A percentile compares a stretch with the other conserved stretches of the same genome.
These are phyloP conservation scores for Phrynocephalus forsythii DNA, from an alignment of 2,797 vertebrate genomes.

Conservation along the genomic window DNA sequence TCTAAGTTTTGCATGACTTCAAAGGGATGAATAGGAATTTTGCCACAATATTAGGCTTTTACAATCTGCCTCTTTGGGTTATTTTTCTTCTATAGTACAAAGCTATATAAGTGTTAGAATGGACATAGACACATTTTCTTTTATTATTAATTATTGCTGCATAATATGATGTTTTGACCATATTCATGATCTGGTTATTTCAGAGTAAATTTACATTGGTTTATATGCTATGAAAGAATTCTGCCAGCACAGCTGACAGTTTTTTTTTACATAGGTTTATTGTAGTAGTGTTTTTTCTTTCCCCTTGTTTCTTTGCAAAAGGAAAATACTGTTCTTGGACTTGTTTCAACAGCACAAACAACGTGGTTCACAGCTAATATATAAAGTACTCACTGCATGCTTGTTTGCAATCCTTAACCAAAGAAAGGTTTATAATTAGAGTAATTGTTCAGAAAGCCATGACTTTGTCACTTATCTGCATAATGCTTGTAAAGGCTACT, in stretches of 20 bases:
- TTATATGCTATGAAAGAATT: not conserved
- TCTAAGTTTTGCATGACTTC: not conserved
- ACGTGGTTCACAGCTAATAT: slow-evolving; percentile 54
- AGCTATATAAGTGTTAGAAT: not conserved
- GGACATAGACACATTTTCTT: not conserved
- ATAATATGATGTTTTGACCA: not conserved
- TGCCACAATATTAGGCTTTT: not conserved
- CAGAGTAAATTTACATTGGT: not conserved
- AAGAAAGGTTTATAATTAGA: slow-evolving; percentile 80
- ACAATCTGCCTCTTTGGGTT: not conserved
- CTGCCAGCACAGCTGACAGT: not conserved
- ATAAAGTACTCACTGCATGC: slow-evolving; percentile 33
- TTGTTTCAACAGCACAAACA: slow-evolving; percentile 36
- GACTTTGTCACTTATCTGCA: slow-evolving; percentile 76
- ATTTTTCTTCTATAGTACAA: not conserved
- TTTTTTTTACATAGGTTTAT: not conserved
- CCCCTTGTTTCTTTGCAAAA: not conserved
- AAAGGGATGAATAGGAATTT: not conserved
- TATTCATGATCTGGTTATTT: not conserved
- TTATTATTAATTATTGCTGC: not conserved
- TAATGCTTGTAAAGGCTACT: slow-evolving; percentile 80
- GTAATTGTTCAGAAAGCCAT: slow-evolving; percentile 71
- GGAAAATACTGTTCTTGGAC: slow-evolving; percentile 16
- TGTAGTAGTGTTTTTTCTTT: not conserved
- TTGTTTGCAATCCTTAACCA: slow-evolving; percentile 47